These are phyloP conservation scores for Microplitis deprimator DNA, from an alignment of 2,888 invertebrate species.

Conservation along the genomic window DNA sequence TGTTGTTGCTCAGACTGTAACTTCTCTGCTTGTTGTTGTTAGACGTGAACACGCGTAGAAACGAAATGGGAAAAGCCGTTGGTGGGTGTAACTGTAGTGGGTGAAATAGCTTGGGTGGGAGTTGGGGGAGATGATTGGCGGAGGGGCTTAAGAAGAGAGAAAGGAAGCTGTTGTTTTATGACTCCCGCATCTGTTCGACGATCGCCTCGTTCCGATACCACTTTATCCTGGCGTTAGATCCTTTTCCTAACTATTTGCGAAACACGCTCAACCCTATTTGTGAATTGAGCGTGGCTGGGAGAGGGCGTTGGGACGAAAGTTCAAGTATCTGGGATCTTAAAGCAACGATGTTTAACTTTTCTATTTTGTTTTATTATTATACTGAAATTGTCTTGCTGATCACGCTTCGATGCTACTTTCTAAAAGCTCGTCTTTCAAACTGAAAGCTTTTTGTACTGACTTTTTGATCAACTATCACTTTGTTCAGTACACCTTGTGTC, in stretches of 20 bases:
- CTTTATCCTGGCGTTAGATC: conserved; percentile 71
- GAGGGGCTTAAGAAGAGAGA: conserved; percentile 49
- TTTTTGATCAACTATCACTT: background rate
- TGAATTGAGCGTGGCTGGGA: background rate
- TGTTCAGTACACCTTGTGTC: too few species aligned
- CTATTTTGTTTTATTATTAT: background rate
- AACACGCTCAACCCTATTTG: background rate
- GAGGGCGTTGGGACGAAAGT: background rate
- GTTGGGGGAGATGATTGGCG: conserved; percentile 11
- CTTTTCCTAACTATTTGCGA: conserved; percentile 56
- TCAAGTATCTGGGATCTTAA: background rate
- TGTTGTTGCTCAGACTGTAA: background rate
- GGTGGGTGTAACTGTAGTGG: conserved; percentile 39
- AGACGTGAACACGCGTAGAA: conserved; percentile 3
- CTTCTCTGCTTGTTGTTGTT: conserved; percentile 19
- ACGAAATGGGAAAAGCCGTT: conserved; percentile 37
- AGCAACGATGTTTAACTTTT: background rate
- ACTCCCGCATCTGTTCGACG: conserved; percentile 71
- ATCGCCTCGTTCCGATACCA: conserved; percentile 72
- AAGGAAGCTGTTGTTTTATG: conserved; percentile 69
- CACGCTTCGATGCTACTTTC: background rate
- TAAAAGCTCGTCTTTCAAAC: background rate
- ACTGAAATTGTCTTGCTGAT: background rate
- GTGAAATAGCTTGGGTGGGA: conserved; percentile 28
- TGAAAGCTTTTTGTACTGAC: background rate